Conservation (phyloP, 2,888 invertebrate species). For the Minunthozetes semirufus region DNA sequence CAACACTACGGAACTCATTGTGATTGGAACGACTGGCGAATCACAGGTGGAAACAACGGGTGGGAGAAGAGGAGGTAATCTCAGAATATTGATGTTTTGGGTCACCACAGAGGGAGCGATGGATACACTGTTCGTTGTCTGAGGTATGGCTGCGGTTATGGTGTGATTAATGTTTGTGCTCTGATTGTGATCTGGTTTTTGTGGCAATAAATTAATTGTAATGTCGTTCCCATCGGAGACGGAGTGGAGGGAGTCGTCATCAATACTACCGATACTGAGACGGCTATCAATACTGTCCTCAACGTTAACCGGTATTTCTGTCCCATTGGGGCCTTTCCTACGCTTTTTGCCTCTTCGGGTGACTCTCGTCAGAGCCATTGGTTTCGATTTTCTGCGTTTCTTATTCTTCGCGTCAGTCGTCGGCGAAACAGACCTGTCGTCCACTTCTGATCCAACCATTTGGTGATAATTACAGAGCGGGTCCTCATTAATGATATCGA, state of each 20-base stretch:
- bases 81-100: not conserved
- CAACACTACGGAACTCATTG: not conserved
- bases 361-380: slow-evolving; percentile 26
- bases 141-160: not conserved
- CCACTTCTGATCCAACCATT: slow-evolving; percentile 47
- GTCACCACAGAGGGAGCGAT: not conserved
- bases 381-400: not conserved
- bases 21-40: not conserved
- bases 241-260: not conserved
- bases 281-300: slow-evolving; percentile 19
- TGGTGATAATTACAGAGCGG: slow-evolving; percentile 80
- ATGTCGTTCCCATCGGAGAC: not conserved
- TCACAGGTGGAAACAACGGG: not conserved
- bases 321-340: slow-evolving; percentile 1
- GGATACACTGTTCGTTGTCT: not conserved
- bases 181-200: not conserved
- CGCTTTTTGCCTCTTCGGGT: slow-evolving; percentile 20
- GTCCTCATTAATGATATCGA: slow-evolving; percentile 68
- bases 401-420: not conserved
- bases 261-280: not conserved
- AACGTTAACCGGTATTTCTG: not conserved
- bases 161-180: not conserved
- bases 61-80: not conserved
- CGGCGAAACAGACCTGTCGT: not conserved
- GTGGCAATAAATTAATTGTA: slow-evolving; percentile 11